phyloP scores from a whole-genome alignment of 2,797 vertebrate species.

The Leptoclinus maculatus region DNA sequence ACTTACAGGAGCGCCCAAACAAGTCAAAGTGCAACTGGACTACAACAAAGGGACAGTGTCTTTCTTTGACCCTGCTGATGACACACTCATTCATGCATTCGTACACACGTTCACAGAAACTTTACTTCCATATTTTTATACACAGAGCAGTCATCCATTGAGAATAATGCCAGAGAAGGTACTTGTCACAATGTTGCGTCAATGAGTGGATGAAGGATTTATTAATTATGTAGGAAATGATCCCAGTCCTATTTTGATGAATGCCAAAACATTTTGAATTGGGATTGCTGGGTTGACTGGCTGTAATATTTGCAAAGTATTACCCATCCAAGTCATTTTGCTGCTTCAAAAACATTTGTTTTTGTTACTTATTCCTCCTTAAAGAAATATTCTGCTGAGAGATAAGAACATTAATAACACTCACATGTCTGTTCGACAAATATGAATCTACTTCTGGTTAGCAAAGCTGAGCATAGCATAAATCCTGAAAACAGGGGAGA shows the following conservation, averaged over 20 bases:
- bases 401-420: neutral
- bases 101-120: conserved; percentile 73
- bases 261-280: neutral
- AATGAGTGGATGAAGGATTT: conserved; percentile 13
- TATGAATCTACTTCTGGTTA: neutral
- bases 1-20: conserved; percentile 60
- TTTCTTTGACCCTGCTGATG: conserved; percentile 69
- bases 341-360: neutral
- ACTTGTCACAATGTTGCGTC: conserved; percentile 63
- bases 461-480: neutral
- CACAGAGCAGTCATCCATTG: conserved; percentile 75
- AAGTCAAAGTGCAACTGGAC: conserved; percentile 79
- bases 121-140: conserved; percentile 84
- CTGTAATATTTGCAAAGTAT: neutral
- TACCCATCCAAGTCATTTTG: neutral
- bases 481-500: neutral
- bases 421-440: neutral
- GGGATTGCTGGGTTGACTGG: neutral
- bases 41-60: conserved; percentile 78
- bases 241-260: neutral
- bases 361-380: neutral
- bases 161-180: conserved; percentile 76
- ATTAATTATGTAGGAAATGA: neutral
- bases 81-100: conserved; percentile 71
- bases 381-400: neutral